Conservation (phyloP, 2,797 vertebrate species). For the Galaxias olidus region DNA sequence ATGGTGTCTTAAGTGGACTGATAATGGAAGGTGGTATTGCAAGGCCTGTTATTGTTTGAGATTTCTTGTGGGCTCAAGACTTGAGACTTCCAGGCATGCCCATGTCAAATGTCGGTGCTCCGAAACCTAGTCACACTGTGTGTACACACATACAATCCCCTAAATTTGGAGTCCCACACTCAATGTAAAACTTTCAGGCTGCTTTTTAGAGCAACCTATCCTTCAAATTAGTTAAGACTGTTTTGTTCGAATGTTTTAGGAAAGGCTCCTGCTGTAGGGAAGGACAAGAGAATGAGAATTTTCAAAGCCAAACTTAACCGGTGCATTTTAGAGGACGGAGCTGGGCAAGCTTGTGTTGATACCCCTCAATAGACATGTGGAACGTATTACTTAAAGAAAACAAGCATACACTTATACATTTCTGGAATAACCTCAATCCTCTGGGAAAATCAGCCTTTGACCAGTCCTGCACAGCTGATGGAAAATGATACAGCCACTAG, state of each 20-base stretch:
- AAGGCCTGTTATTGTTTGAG: conserved; percentile 53
- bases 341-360: conserved; percentile 46
- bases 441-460: conserved; percentile 39
- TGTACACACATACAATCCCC: conserved; percentile 21
- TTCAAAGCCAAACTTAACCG: conserved; percentile 54
- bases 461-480: too few relatives aligned
- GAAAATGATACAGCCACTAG: too few relatives aligned
- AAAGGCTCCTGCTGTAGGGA: conserved; percentile 60
- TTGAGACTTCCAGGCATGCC: conserved; percentile 50
- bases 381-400: conserved; percentile 66
- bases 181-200: conserved; percentile 56
- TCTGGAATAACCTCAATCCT: conserved; percentile 52
- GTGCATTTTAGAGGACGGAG: conserved; percentile 46
- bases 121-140: conserved; percentile 39
- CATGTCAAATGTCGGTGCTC: conserved; percentile 58
- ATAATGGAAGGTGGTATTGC: conserved; percentile 29
- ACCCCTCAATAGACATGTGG: conserved; percentile 67
- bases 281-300: conserved; percentile 62
- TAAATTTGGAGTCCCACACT: conserved; percentile 21
- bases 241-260: conserved; percentile 26
- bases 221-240: conserved; percentile 52
- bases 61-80: conserved; percentile 57
- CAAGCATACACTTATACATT: conserved; percentile 44
- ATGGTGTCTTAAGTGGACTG: conserved; percentile 55
- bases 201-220: conserved; percentile 57